These are phyloP conservation scores for Cantharis nigra DNA, from an alignment of 2,888 invertebrate species.

Conservation along the genomic window DNA sequence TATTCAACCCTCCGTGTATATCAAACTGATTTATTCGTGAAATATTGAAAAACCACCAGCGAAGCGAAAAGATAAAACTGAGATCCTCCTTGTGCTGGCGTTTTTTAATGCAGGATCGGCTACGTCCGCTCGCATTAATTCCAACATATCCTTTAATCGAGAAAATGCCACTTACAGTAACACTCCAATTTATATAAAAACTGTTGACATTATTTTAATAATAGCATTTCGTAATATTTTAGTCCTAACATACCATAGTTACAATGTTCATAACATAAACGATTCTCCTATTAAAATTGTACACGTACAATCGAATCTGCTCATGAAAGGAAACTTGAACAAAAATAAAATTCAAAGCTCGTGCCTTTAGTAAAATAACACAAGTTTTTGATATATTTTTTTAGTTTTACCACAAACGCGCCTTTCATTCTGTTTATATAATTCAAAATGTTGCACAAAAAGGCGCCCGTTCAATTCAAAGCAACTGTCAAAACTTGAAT, in stretches of 20 bases:
- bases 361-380: not conserved
- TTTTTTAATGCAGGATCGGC: constrained; percentile 8
- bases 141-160: constrained; percentile 24
- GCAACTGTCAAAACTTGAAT: not conserved
- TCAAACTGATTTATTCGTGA: not conserved
- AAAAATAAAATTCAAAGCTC: not conserved
- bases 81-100: constrained; percentile 4
- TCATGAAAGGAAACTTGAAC: not conserved
- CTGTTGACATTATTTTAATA: constrained; percentile 4
- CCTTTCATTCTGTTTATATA: not conserved
- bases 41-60: not conserved
- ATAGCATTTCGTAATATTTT: constrained; percentile 7
- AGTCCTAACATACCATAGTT: not conserved
- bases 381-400: not conserved
- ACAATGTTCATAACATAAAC: not conserved
- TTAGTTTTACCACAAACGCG: not conserved
- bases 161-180: constrained; percentile 24
- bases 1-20: constrained; percentile 6
- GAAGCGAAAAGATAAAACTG: constrained; percentile 10
- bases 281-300: not conserved
- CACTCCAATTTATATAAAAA: constrained; percentile 24
- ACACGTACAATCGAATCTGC: not conserved
- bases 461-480: not conserved
- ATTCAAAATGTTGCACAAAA: not conserved
- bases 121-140: constrained; percentile 20